Evolutionary conservation across 2,888 invertebrate genomes (phyloP).

Genomic region (Euclidia mi): DNA sequence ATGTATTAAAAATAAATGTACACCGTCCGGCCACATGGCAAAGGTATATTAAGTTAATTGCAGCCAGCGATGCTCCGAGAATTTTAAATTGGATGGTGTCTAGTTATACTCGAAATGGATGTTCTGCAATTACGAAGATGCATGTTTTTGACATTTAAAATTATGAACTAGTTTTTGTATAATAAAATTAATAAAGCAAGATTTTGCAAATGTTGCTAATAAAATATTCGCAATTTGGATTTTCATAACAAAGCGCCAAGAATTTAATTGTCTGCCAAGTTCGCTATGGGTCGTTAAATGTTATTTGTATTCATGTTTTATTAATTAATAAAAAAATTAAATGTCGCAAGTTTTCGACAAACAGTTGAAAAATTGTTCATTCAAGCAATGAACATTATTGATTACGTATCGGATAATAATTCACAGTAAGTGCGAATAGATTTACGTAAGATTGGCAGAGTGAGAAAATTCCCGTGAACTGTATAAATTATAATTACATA

Average conservation of each 20-base stretch:
- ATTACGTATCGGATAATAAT: conserved; percentile 2
- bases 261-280: conserved; percentile 13
- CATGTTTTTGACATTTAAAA: conserved; percentile 60
- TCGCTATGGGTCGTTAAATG: neutral
- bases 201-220: neutral
- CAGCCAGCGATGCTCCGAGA: conserved; percentile 39
- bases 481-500: conserved; percentile 25
- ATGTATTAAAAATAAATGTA: conserved; percentile 59
- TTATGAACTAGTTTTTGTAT: conserved; percentile 25
- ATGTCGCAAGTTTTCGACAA: conserved; percentile 9
- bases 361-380: conserved; percentile 10
- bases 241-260: conserved; percentile 8
- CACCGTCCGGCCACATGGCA: conserved; percentile 53
- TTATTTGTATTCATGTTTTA: conserved; percentile 12
- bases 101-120: conserved; percentile 61
- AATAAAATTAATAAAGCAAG: conserved; percentile 18
- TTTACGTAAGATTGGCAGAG: neutral
- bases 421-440: neutral
- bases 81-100: conserved; percentile 66
- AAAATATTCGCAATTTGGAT: conserved; percentile 14
- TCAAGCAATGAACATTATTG: neutral
- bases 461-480: conserved; percentile 1
- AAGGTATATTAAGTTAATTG: conserved; percentile 71
- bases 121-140: conserved; percentile 62
- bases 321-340: conserved; percentile 4